phyloP scores from a whole-genome alignment of 2,113 vertebrate genomes.

The Calidris pugnax region DNA sequence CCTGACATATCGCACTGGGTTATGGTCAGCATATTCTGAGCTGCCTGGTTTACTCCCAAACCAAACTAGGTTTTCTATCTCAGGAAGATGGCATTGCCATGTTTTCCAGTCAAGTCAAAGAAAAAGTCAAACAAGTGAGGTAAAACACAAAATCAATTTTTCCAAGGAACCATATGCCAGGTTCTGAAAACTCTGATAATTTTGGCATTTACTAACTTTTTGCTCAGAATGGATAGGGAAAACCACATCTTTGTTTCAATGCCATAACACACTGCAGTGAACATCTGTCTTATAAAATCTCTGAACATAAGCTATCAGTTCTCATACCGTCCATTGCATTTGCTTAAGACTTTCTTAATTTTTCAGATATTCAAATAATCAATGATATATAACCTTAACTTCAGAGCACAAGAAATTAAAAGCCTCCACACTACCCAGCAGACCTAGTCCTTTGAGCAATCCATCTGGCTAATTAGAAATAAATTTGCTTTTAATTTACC shows the following conservation, averaged over 20 bases:
- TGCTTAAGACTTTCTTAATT: background rate
- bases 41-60: background rate
- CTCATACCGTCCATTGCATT: background rate
- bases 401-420: conserved; percentile 27
- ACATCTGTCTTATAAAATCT: background rate
- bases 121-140: background rate
- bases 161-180: background rate
- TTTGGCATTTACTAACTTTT: background rate
- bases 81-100: background rate
- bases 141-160: background rate
- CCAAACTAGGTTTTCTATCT: background rate
- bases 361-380: conserved; percentile 1
- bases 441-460: background rate
- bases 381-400: background rate
- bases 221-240: background rate
- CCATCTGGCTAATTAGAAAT: conserved; percentile 27
- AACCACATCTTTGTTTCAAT: background rate
- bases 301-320: background rate
- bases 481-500: conserved; percentile 46
- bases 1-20: background rate
- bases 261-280: background rate
- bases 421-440: background rate
- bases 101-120: background rate
- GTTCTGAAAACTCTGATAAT: background rate
- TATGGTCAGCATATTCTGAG: background rate